These are phyloP conservation scores for Menidia menidia DNA, from an alignment of 2,797 vertebrate species.

Conservation along the genomic window DNA sequence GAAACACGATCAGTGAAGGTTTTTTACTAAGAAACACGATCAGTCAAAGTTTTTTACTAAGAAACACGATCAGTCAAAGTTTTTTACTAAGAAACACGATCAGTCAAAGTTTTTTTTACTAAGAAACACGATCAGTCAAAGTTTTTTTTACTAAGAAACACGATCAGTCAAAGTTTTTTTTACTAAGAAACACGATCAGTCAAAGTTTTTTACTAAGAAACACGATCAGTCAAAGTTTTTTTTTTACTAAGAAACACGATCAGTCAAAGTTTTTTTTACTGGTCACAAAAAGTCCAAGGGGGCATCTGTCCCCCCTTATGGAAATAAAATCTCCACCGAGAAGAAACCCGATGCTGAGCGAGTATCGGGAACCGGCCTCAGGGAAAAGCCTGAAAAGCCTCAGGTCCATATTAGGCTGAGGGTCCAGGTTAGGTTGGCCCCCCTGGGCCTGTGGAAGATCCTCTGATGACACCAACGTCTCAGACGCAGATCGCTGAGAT, in stretches of 20 bases:
- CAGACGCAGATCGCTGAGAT: conserved; percentile 24
- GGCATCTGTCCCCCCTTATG: background rate
- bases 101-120: no score
- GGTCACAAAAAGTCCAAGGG: conserved; percentile 22
- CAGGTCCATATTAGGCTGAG: conserved; percentile 67
- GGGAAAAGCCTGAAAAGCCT: conserved; percentile 50
- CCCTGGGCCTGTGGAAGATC: conserved; percentile 49
- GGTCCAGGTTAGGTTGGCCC: conserved; percentile 55
- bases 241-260: background rate
- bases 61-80: no score
- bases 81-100: no score
- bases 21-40: no score
- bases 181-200: no score
- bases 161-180: no score
- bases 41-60: no score
- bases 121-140: no score
- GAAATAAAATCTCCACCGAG: conserved; percentile 45
- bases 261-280: background rate
- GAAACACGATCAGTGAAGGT: no score
- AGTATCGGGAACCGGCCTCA: conserved; percentile 9
- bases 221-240: no score
- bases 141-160: no score
- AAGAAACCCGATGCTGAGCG: conserved; percentile 46
- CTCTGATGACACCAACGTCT: conserved; percentile 60
- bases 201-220: no score